These are phyloP conservation scores for Coendou prehensilis DNA, from an alignment of 2,797 vertebrate species.

Conservation along the genomic window DNA sequence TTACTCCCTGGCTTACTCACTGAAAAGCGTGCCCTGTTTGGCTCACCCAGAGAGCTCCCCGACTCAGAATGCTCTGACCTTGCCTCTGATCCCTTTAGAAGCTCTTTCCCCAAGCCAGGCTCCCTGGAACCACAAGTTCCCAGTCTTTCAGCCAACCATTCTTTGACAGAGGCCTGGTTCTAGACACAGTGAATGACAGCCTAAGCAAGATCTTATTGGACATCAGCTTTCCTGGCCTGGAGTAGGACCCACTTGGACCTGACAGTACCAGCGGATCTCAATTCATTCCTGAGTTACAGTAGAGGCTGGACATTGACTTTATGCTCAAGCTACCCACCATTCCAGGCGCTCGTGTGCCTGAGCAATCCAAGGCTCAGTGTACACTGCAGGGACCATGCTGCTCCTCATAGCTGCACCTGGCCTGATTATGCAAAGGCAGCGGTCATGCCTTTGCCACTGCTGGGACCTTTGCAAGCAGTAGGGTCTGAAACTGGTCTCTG, in stretches of 20 bases:
- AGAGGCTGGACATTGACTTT: conserved; percentile 66
- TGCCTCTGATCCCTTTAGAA: conserved; percentile 72
- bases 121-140: conserved; percentile 89
- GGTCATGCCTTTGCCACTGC: neutral
- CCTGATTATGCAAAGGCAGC: neutral
- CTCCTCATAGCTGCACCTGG: neutral
- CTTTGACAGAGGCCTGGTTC: conserved; percentile 95
- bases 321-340: neutral
- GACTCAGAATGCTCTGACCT: conserved; percentile 83
- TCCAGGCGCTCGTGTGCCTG: neutral
- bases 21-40: conserved; percentile 92
- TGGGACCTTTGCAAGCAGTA: neutral
- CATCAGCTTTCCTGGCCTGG: conserved; percentile 94
- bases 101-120: conserved; percentile 83
- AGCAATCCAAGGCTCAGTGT: neutral
- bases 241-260: conserved; percentile 92
- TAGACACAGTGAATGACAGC: conserved; percentile 96
- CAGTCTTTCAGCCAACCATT: conserved; percentile 89
- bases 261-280: conserved; percentile 94
- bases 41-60: conserved; percentile 92
- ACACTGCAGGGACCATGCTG: neutral
- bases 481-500: neutral
- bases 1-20: conserved; percentile 89
- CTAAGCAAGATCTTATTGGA: conserved; percentile 97
- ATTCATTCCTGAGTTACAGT: conserved; percentile 93